These are phyloP conservation scores for Melitaea athalia DNA, from an alignment of 2,888 invertebrate genomes.

Conservation along the genomic window DNA sequence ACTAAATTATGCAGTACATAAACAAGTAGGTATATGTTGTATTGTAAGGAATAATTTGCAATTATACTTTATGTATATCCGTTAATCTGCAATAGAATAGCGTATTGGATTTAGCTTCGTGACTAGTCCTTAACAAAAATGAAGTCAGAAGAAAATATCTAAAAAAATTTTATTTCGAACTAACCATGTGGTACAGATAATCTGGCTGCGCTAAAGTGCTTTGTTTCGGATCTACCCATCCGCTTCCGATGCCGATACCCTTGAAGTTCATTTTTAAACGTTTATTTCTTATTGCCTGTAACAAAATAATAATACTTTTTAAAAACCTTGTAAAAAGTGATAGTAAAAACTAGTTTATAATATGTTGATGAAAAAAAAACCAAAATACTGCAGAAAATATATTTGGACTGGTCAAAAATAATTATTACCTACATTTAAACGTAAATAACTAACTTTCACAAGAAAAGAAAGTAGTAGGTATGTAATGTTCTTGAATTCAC, in stretches of 20 bases:
- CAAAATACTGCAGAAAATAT: too few species aligned
- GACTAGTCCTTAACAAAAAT: too few species aligned
- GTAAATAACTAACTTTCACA: not conserved
- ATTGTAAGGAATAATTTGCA: too few species aligned
- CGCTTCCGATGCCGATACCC: slow-evolving; percentile 74
- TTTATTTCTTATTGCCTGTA: slow-evolving; percentile 68
- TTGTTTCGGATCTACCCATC: slow-evolving; percentile 72
- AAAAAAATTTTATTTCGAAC: slow-evolving; percentile 15
- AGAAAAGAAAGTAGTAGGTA: not conserved
- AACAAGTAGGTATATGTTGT: too few species aligned
- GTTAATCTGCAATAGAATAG: too few species aligned
- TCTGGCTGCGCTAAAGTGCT: slow-evolving; percentile 62
- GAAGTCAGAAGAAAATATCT: too few species aligned
- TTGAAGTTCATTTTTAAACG: slow-evolving; percentile 70
- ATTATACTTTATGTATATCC: too few species aligned
- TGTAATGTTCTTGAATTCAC: not conserved
- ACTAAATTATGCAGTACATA: too few species aligned
- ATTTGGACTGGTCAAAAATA: not conserved
- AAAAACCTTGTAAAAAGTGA: not conserved
- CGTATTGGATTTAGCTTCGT: too few species aligned
- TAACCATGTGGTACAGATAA: slow-evolving; percentile 65
- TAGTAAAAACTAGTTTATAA: not conserved
- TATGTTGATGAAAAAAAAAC: too few species aligned
- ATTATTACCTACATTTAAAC: not conserved
- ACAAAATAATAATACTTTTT: slow-evolving; percentile 13